Conservation (phyloP, 2,888 invertebrate species). For the Pyrocoelia pectoralis region DNA sequence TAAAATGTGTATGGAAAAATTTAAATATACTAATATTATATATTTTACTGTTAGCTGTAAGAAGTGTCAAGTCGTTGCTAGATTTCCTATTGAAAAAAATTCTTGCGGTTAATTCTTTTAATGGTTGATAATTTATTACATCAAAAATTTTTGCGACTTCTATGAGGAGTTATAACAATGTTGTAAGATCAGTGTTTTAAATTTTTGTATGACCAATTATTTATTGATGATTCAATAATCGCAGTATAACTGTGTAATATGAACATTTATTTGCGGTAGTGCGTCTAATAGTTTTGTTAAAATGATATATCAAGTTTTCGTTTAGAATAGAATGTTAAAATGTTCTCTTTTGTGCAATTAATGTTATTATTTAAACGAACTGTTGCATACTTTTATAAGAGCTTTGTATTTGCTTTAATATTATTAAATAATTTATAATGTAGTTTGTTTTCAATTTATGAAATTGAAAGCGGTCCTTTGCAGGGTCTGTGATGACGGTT, state of each 20-base stretch:
- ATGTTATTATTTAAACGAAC: constrained; percentile 39
- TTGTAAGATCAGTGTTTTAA: constrained; percentile 31
- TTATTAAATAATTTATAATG: constrained; percentile 37
- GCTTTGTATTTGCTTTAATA: constrained; percentile 55
- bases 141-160: constrained; percentile 23
- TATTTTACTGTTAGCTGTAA: constrained; percentile 34
- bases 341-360: constrained; percentile 33
- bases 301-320: constrained; percentile 18
- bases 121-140: constrained; percentile 25
- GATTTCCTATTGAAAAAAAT: constrained; percentile 23
- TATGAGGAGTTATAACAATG: constrained; percentile 20
- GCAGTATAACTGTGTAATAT: constrained; percentile 20
- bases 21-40: constrained; percentile 21
- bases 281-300: constrained; percentile 14
- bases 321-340: constrained; percentile 30
- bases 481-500: background rate
- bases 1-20: constrained; percentile 18
- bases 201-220: constrained; percentile 10
- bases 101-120: background rate
- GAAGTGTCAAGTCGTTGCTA: constrained; percentile 20
- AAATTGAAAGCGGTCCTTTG: too few species aligned
- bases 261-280: constrained; percentile 24
- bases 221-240: background rate
- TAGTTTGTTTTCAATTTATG: background rate
- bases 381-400: constrained; percentile 56